These are phyloP conservation scores for Papilio polytes DNA, from an alignment of 1,140 invertebrate genomes.

Conservation along the genomic window DNA sequence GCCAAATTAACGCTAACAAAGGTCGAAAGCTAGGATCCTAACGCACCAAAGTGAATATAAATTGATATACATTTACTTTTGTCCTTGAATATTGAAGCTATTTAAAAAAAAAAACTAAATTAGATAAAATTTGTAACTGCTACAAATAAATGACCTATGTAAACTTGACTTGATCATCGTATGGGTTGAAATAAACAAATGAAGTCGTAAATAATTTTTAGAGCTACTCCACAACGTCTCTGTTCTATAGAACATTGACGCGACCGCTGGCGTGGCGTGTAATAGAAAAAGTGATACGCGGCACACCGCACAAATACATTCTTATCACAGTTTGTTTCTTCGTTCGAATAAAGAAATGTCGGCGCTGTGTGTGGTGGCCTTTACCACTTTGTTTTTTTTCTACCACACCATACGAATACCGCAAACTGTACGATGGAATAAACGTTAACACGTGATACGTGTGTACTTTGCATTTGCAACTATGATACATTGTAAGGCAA, in stretches of 20 bases:
- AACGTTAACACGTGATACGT: slow-evolving; percentile 11
- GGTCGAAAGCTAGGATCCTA: too few relatives aligned
- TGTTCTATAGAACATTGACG: slow-evolving; percentile 52
- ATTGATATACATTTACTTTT: too few relatives aligned
- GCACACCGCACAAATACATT: slow-evolving; percentile 73
- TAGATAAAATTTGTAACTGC: too few relatives aligned
- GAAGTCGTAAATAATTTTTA: too few relatives aligned
- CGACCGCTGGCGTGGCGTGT: slow-evolving; percentile 55
- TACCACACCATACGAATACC: slow-evolving; percentile 30
- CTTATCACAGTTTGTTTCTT: slow-evolving; percentile 66
- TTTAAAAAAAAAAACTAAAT: too few relatives aligned
- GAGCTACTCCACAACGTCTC: slow-evolving; percentile 45
- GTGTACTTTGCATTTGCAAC: background rate
- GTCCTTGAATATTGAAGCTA: too few relatives aligned
- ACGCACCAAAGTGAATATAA: too few relatives aligned
- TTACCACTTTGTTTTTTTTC: slow-evolving; percentile 28
- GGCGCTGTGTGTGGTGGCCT: slow-evolving; percentile 41
- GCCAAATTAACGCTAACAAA: too few relatives aligned
- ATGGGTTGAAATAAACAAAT: background rate
- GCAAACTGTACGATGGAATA: background rate
- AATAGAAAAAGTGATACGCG: slow-evolving; percentile 81
- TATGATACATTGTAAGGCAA: background rate
- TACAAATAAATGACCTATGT: too few relatives aligned
- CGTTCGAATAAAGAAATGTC: slow-evolving; percentile 59
- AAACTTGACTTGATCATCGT: background rate